Percentiles rank a stretch among this genome's conserved stretches.
Evolutionary conservation across 1,140 invertebrate species (phyloP).

Genomic region (Drosophila dunni): DNA sequence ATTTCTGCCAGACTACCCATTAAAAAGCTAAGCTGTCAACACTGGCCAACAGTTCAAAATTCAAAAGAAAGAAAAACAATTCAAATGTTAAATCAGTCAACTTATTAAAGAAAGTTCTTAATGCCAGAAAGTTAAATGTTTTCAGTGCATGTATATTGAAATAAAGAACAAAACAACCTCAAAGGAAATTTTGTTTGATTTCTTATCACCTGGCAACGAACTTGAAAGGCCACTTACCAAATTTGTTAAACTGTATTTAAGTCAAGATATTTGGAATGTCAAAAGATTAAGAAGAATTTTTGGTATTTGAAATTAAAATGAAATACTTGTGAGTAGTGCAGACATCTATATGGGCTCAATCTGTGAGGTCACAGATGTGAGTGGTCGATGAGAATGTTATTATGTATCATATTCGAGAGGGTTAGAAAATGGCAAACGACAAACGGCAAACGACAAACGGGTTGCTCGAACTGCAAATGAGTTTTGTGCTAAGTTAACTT

Average conservation of each 20-base stretch:
- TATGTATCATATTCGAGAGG: conserved; percentile 16
- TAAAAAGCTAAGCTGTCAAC: no score
- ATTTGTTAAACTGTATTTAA: not conserved
- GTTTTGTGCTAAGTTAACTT: conserved; percentile 48
- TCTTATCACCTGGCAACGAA: not conserved
- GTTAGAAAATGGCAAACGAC: no score
- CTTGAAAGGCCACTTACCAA: not conserved
- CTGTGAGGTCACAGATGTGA: conserved; percentile 1
- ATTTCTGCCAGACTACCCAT: no score
- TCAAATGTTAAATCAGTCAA: no score
- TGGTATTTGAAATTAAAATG: conserved; percentile 2
- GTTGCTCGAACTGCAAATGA: conserved; percentile 80
- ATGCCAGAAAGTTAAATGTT: no score
- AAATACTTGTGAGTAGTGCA: not conserved
- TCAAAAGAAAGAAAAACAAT: no score
- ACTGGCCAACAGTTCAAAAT: no score
- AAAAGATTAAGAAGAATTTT: not conserved
- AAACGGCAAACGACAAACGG: conserved; percentile 38
- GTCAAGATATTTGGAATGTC: not conserved
- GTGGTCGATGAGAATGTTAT: conserved; percentile 22
- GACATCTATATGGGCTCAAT: not conserved
- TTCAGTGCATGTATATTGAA: not conserved
- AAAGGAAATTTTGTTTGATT: not conserved
- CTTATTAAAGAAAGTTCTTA: no score
- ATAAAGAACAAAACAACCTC: not conserved